Base-by-base conservation (phyloP, 2,797 vertebrate species). In the Rhynchonycteris naso region DNA sequence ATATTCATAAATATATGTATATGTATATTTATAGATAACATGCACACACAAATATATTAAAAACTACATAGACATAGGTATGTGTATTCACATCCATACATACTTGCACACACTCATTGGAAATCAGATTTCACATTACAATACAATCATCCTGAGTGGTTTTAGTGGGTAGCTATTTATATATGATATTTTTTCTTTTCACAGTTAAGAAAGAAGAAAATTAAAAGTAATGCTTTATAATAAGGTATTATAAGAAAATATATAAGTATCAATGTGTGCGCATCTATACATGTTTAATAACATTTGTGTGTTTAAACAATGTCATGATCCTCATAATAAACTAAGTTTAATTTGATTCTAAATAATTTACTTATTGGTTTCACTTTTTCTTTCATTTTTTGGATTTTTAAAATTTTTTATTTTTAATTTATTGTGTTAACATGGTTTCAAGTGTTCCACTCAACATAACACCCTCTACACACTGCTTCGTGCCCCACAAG, bases 301-400 rank as follows among this genome's bases (percentile, higher is more conserved):
- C 59, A n/a, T 59, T 86, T 35, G 2, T 71, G 3, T 68, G 18
- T 54, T 80, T 93, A 80, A 83, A 88, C 30, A 86, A 84, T 79
- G 50, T n/a, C 19, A 63, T 58, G 26, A 50, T 24, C 35, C 3
- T 82, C 14, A 68, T 66, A 16, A 6, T 71, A 75, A 95, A 71
- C 4, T 52, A 12, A 68, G 90, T 75, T 89, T 88, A 76, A 8
- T 68, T 68, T 22, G 38, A 74, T 92, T 83, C 59, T 87, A 52
- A 92, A 95, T 8, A 58, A 76, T 54, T 80, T 84, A 71, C 81
- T 52, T 96, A 72, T 50, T 65, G 19, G 13, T 35, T 78, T 84
- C 65, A 43, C 43, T 43, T 43, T 43, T 7, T 43, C n/a, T 43
- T 43, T 43, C 43, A 43, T 43, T 43, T 43, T 43, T 43, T 43